Base-by-base conservation (phyloP, 2,888 invertebrate species). In the Eucera pruinosa region DNA sequence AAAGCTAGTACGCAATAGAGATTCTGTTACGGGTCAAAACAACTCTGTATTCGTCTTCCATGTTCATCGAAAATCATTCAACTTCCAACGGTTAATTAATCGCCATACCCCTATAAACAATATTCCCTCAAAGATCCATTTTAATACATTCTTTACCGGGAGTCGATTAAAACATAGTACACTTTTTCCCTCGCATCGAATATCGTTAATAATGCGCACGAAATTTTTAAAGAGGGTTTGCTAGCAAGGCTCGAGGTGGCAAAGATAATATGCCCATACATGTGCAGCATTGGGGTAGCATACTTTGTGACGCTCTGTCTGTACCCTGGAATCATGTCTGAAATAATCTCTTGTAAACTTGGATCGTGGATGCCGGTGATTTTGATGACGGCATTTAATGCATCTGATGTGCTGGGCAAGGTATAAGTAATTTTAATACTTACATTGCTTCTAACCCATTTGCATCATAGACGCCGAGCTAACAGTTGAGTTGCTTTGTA, bases 291-390 rank as follows among this genome's bases (percentile, higher is more conserved):
- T 84, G 96, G 96, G 0, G 93, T 97, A 76, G 97, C 97, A 1
- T 98, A 98, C 91, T 97, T 97, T 90, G 97, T 97, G 0, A 98
- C 98, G 0, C 94, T 98, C 3, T 97, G 97, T 77, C 93, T 98
- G 20, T 98, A 98, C 90, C 98, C 98, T 0, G 98, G 98, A 61
- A 97, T 98, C 60, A 96, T 97, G 68, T 97, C 97, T 0, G 98
- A 98, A 91, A 96, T 98, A 33, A 94, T 95, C 15, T 97, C 97
- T 72, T 98, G 97, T 89, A 94, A 94, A 27, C 95, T 97, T 47
- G 95, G 95, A 18, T 95, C 96, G 1, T 98, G 98, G 98, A 97
- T 98, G 96, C 98, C 98, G 0, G 97, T 98, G 36, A 93, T 98
- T 48, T 94, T 98, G 71, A 98, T 98, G 97, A 96, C 97, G 0